Evolutionary conservation across 2,888 invertebrate species (phyloP), one percentile per base, ranked within the genome.

Genomic region (Diarsia rubi): DNA sequence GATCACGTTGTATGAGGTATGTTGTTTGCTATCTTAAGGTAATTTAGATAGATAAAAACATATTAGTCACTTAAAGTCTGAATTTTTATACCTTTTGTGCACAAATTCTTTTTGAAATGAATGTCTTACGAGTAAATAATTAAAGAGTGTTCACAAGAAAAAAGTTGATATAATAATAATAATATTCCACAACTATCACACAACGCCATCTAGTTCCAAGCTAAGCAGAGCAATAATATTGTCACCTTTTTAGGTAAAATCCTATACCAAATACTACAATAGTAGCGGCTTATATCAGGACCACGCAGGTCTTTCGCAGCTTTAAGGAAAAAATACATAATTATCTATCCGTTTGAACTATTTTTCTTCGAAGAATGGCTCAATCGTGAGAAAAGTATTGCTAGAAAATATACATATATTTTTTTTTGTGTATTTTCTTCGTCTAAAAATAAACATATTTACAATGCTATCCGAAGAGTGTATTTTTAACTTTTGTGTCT

Each of bases 401-500:
- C 21, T 24, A 24, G 24, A 12, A 31, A 73, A 73, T 49, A 1
- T 19, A 31, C 63, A 52, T 37, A 31, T 37, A 37, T 37, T 37
- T 37, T 37, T 37, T 37, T 8, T 37, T 6, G 3, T 37, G 37
- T 31, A 31, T 3, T 31, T 31, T 37, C 37, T 37, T 4, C 6
- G 37, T 37, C 37, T 8, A 37, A 37, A 37, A 37, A 37, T 37
- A 37, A 37, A 37, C 37, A 37, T 37, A 37, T 4, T 37, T 6
- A 5, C 5, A 37, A 37, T 31, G 16, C 37, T 62, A 0, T 16
- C 11, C 2, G 19, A 60, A 44, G 27, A 12, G 47, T 21, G 3
- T 49, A 75, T 75, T 69, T 73, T 11, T 21, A 44, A 31, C 4
- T 31, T n/a, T 16, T 49, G 21, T 70, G 44, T 4, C 44, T 54